Percentiles rank a stretch among this genome's conserved stretches.
Conservation (phyloP, 2,888 invertebrate genomes). For the Phoronis australis region DNA sequence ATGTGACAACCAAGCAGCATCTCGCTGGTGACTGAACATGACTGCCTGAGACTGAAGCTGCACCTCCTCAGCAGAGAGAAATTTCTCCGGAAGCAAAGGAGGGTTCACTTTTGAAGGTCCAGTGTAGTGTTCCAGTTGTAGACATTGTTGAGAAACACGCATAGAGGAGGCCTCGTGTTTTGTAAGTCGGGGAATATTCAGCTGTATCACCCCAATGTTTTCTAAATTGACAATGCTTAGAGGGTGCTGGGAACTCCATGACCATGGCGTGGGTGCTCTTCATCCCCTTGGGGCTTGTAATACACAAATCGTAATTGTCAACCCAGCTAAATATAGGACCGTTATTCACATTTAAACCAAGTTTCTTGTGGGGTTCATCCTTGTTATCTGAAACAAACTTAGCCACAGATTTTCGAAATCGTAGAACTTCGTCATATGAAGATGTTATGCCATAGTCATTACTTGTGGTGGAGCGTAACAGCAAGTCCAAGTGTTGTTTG, state of each 20-base stretch:
- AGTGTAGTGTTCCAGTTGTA: neutral
- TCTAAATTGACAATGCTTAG: neutral
- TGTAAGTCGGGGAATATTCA: neutral
- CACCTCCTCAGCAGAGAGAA: neutral
- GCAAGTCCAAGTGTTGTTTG: slow-evolving; percentile 1
- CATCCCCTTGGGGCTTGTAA: neutral
- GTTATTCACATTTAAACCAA: neutral
- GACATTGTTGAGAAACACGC: no score
- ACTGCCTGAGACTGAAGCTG: neutral
- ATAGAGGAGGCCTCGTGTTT: neutral
- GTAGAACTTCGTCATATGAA: slow-evolving; percentile 1
- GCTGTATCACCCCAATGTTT: neutral
- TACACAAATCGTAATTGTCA: neutral
- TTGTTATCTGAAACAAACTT: neutral
- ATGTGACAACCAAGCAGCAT: neutral
- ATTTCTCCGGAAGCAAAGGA: neutral
- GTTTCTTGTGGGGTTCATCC: neutral
- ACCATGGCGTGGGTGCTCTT: slow-evolving; percentile 1
- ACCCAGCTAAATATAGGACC: slow-evolving; percentile 1
- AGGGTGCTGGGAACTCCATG: slow-evolving; percentile 1
- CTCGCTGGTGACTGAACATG: neutral
- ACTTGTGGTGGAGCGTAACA: slow-evolving; percentile 1
- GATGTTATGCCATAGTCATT: neutral
- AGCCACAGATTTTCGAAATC: slow-evolving; percentile 1
- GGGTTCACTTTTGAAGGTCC: neutral